Evolutionary conservation across 1,140 invertebrate genomes (phyloP).

Genomic region (Macrosteles quadrilineatus): DNA sequence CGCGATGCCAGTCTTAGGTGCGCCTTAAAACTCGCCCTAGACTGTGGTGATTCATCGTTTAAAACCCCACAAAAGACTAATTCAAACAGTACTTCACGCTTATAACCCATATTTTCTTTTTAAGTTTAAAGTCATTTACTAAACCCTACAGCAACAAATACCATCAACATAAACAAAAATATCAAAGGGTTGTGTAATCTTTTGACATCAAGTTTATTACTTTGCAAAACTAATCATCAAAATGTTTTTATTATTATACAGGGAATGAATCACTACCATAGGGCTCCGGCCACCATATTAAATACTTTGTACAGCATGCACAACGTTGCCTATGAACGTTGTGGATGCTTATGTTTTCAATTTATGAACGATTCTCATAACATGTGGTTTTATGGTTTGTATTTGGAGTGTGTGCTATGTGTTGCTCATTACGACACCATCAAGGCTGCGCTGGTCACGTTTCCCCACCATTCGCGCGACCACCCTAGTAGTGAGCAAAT

Average conservation of each 20-base stretch:
- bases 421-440: background rate
- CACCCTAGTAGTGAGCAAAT: background rate
- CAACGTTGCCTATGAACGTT: background rate
- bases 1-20: conserved; percentile 91
- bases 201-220: too few species aligned
- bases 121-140: too few species aligned
- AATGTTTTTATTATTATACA: too few species aligned
- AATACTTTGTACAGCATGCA: background rate
- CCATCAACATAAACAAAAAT: background rate
- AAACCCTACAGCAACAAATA: too few species aligned
- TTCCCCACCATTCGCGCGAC: background rate
- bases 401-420: background rate
- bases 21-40: conserved; percentile 16
- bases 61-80: too few species aligned
- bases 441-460: background rate
- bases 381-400: background rate
- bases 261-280: background rate
- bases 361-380: background rate
- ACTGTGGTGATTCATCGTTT: background rate
- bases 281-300: conserved; percentile 14
- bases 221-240: too few species aligned
- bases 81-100: too few species aligned
- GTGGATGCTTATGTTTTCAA: background rate
- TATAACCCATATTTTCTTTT: too few species aligned
- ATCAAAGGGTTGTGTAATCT: background rate